A percentile compares a stretch with the other conserved stretches of the same genome.
These are phyloP conservation scores for Neria commutata DNA, from an alignment of 2,888 invertebrate genomes.

Conservation along the genomic window DNA sequence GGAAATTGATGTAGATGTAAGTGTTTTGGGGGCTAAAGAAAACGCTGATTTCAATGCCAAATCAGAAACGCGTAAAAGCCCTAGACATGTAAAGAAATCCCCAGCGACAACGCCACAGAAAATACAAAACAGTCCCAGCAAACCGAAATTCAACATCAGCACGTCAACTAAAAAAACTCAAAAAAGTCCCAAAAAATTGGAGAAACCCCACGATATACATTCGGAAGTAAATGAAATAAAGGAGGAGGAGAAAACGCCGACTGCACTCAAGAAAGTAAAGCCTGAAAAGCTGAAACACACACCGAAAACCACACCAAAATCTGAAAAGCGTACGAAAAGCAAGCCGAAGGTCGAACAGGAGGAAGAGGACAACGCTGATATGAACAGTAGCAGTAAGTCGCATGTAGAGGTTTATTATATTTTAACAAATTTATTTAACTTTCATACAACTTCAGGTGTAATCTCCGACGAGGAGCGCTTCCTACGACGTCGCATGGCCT, in stretches of 20 bases:
- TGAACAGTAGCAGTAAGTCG: too few relatives aligned
- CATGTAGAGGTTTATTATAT: too few relatives aligned
- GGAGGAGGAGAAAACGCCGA: neutral
- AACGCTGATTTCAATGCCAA: neutral
- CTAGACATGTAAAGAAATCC: neutral
- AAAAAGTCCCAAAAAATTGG: too few relatives aligned
- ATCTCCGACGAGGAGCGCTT: constrained; percentile 70
- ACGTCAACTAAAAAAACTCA: too few relatives aligned
- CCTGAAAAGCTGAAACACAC: neutral
- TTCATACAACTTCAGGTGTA: too few relatives aligned
- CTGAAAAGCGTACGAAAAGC: neutral
- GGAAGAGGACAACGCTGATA: constrained; percentile 27
- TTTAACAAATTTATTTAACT: neutral
- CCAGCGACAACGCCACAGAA: neutral
- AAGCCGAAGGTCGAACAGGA: neutral
- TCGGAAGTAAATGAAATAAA: too few relatives aligned
- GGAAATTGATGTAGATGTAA: constrained; percentile 45
- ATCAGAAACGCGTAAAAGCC: neutral
- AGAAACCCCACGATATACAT: too few relatives aligned
- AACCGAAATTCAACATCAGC: too few relatives aligned
- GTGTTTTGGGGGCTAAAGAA: constrained; percentile 4
- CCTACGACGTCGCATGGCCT: constrained; percentile 73
- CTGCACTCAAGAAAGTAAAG: neutral
- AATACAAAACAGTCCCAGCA: too few relatives aligned
- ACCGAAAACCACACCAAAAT: constrained; percentile 5